Evolutionary conservation across 2,797 vertebrate species (phyloP).

Genomic region (Chromis chromis): DNA sequence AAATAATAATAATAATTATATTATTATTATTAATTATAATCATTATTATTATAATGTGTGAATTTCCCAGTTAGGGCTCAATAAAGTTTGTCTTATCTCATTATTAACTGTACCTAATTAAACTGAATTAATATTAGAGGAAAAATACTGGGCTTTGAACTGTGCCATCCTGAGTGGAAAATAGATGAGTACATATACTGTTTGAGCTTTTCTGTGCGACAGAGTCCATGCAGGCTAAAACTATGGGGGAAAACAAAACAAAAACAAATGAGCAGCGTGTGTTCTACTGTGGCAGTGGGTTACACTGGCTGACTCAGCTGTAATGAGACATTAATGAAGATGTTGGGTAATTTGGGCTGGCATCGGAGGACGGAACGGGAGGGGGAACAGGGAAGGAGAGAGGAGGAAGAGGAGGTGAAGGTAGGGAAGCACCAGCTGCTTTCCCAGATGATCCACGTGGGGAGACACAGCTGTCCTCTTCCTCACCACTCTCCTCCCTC

Average conservation of each 20-base stretch:
- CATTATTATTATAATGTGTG: no score
- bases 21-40: no score
- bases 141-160: no score
- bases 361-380: constrained; percentile 18
- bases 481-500: constrained; percentile 58
- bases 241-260: not conserved
- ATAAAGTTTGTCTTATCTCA: no score
- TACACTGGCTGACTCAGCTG: constrained; percentile 76
- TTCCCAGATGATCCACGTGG: constrained; percentile 77
- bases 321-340: constrained; percentile 78
- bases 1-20: no score
- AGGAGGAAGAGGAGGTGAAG: constrained; percentile 44
- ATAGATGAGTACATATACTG: no score
- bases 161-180: not conserved
- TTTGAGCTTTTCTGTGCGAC: constrained; percentile 1
- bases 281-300: constrained; percentile 49
- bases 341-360: constrained; percentile 71
- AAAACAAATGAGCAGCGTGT: constrained; percentile 27
- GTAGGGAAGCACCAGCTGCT: constrained; percentile 76
- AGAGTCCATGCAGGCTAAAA: constrained; percentile 2
- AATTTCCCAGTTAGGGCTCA: no score
- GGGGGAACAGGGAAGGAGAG: constrained; percentile 1
- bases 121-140: no score
- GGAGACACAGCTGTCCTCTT: constrained; percentile 63
- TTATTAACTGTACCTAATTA: no score